phyloP scores from a whole-genome alignment of 2,797 vertebrate species.

The Coracias cyanogaster region DNA sequence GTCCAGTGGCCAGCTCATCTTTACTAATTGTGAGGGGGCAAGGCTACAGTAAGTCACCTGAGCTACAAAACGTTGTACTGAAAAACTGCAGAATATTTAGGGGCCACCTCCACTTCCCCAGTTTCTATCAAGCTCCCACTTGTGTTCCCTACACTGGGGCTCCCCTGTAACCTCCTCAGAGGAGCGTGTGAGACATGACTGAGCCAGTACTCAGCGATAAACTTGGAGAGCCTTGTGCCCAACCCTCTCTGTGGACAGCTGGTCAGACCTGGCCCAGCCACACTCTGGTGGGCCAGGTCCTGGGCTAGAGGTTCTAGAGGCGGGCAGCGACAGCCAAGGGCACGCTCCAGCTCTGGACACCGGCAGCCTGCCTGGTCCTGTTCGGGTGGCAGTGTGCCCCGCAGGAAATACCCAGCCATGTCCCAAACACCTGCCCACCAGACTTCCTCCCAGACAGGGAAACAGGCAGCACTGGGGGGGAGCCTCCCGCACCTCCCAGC shows the following conservation, averaged over 20 bases:
- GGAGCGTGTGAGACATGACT: rapidly evolving
- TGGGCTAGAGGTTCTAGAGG: no score
- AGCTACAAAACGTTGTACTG: neutral
- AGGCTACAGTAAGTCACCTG: neutral
- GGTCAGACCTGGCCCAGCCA: no score
- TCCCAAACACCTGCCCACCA: no score
- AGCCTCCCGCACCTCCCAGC: neutral
- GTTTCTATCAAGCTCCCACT: neutral
- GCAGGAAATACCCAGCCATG: no score
- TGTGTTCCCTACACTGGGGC: rapidly evolving
- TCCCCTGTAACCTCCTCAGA: no score
- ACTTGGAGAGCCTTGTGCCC: rapidly evolving
- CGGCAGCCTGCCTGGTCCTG: no score
- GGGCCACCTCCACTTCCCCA: neutral
- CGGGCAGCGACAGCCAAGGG: no score
- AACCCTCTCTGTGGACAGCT: rapidly evolving
- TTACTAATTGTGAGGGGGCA: neutral
- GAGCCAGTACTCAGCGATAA: rapidly evolving
- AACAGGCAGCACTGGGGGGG: neutral
- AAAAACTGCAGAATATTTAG: rapidly evolving
- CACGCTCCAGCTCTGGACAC: no score
- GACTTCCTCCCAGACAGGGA: neutral
- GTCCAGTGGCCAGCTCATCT: neutral
- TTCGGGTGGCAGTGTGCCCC: no score
- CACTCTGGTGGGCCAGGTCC: rapidly evolving